Percentiles rank a stretch among this genome's conserved stretches.
phyloP scores from a whole-genome alignment of 2,113 vertebrate genomes.

The Thymallus thymallus region DNA sequence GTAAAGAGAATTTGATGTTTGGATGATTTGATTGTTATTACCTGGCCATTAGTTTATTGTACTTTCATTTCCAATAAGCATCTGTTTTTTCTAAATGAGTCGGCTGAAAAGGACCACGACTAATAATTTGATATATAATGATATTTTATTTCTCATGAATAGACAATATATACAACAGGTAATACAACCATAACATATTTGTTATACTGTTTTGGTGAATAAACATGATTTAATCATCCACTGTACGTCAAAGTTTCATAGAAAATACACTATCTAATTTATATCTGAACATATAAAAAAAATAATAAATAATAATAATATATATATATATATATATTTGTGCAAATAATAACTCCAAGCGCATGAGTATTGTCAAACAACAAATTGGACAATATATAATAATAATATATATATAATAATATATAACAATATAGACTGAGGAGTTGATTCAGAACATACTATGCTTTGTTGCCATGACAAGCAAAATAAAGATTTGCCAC shows the following conservation, averaged over 20 bases:
- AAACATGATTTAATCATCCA: neutral
- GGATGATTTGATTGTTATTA: neutral
- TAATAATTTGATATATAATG: too few relatives aligned
- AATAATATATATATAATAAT: too few relatives aligned
- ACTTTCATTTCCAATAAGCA: too few relatives aligned
- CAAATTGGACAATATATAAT: too few relatives aligned
- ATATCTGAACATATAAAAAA: neutral
- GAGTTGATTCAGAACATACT: constrained; percentile 15
- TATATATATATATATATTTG: too few relatives aligned
- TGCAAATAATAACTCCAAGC: neutral
- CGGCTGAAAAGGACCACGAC: too few relatives aligned
- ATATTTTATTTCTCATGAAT: too few relatives aligned
- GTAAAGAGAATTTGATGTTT: too few relatives aligned
- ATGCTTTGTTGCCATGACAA: constrained; percentile 9
- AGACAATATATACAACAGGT: neutral
- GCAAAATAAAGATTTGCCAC: neutral
- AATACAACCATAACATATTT: neutral
- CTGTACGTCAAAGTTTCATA: neutral
- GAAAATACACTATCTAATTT: neutral
- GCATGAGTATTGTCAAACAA: neutral
- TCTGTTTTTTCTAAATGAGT: too few relatives aligned
- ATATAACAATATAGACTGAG: too few relatives aligned
- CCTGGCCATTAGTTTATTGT: too few relatives aligned
- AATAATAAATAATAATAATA: too few relatives aligned
- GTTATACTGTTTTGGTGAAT: neutral